Conservation (phyloP, 2,888 invertebrate species). For the Synergus itoensis region DNA sequence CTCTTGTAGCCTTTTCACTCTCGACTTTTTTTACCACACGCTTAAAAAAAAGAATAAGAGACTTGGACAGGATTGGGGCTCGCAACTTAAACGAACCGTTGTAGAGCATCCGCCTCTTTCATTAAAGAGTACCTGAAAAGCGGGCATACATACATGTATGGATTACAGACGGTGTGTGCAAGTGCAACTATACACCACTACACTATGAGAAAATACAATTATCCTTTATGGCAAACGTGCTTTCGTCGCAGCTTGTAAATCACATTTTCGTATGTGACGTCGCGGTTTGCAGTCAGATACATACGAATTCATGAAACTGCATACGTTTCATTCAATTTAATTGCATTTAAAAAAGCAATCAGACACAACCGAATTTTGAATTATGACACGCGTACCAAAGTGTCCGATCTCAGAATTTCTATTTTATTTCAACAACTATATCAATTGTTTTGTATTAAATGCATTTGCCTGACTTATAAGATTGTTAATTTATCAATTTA, state of each 20-base stretch:
- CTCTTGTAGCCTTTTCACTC: neutral
- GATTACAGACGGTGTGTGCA: neutral
- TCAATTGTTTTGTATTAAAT: neutral
- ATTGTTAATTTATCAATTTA: too few species aligned
- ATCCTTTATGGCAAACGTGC: conserved; percentile 41
- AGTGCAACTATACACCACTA: neutral
- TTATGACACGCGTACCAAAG: neutral
- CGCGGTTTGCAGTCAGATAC: conserved; percentile 37
- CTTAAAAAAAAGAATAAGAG: conserved; percentile 12
- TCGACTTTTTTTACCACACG: neutral
- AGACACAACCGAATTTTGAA: neutral
- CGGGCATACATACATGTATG: neutral
- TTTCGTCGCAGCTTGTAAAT: conserved; percentile 36
- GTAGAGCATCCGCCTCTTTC: conserved; percentile 24
- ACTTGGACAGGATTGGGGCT: neutral
- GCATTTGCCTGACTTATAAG: neutral
- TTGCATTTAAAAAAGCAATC: conserved; percentile 31
- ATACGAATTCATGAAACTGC: conserved; percentile 14
- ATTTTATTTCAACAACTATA: neutral
- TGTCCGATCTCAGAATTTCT: neutral
- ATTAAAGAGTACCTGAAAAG: conserved; percentile 30
- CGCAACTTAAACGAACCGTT: conserved; percentile 27
- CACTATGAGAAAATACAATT: conserved; percentile 25
- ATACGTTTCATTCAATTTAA: conserved; percentile 33
- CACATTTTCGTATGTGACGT: conserved; percentile 30